These are phyloP conservation scores for Dryoscopus gambensis DNA, from an alignment of 2,113 vertebrate species.

Conservation along the genomic window DNA sequence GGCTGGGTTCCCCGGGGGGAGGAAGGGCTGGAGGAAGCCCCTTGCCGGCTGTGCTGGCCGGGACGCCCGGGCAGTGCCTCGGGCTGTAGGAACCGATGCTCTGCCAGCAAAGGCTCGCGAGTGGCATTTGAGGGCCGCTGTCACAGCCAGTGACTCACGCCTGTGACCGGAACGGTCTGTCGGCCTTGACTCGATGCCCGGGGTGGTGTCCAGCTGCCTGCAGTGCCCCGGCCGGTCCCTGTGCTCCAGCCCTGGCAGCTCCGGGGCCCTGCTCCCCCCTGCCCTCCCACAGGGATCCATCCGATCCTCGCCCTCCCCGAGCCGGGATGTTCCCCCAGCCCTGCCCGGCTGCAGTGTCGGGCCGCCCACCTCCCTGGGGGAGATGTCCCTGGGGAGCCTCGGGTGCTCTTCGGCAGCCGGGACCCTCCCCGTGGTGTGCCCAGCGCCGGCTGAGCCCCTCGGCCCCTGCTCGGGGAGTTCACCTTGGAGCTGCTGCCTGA, in stretches of 20 bases:
- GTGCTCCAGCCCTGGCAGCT: background rate
- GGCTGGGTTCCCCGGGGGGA: fast-evolving
- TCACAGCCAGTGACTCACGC: background rate
- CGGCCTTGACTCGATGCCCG: background rate
- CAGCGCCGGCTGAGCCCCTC: background rate
- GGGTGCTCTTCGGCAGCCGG: background rate
- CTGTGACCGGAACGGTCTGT: background rate
- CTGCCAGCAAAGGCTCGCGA: background rate
- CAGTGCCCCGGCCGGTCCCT: background rate
- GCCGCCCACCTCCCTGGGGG: background rate
- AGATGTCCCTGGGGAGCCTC: background rate
- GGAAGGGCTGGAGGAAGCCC: background rate
- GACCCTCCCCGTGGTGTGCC: background rate
- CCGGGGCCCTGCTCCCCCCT: background rate
- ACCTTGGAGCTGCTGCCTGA: background rate
- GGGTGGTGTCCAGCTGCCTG: background rate
- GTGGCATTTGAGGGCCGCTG: background rate
- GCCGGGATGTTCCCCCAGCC: background rate
- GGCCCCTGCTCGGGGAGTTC: background rate
- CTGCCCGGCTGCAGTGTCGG: fast-evolving
- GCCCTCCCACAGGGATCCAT: background rate
- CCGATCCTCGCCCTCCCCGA: background rate
- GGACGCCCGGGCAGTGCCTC: background rate
- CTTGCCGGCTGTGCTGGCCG: background rate
- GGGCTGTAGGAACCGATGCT: background rate